Evolutionary conservation across 2,113 vertebrate species (phyloP), one percentile per base, ranked within the genome.

Genomic region (Archocentrus centrarchus): DNA sequence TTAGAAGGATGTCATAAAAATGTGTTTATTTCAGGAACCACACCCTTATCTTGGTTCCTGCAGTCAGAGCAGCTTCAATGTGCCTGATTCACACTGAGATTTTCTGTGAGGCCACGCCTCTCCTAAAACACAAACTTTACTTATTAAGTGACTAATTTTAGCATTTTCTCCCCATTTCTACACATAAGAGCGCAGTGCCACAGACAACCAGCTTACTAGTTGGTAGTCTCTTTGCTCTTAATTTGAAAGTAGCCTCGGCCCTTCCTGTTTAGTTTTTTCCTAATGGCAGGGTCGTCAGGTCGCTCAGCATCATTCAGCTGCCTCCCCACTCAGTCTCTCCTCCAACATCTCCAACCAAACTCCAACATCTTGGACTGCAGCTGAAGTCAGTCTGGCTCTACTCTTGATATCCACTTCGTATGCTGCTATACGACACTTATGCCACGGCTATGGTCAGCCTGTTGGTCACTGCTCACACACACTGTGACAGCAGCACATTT

Each of bases 381-480:
- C 47, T 18, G 50, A 53, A 17, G 47, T 7, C 6, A 7, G 15
- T 1, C 47, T 60, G 8, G 14, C 4, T 60, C 59, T 64, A 41
- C 41, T 41, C 11, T 41, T 13, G 41, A 11, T 41, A 11, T 41
- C 10, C 11, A 11, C 20, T 63, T 63, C 61, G 35, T 0, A 0
- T 8, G 37, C 35, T 41, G 14, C 37, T 64, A 37, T 15, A 41
- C 11, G 0, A 0, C n/a, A 64, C 37, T 44, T 24, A 44, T 24
- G n/a, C 63, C 44, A 22, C n/a, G 6, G 22, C 0, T 24, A 44
- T 10, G 63, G 41, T 17, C 63, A 17, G 7, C 37, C 37, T 15
- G 37, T 24, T 44, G 37, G 63, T 24, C 11, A 41, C n/a, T 24
- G n/a, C 7, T 66, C 62, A 24, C 37, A 41, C 39, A 24, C 9